Evolutionary conservation across 92 coral and sea anemone genomes (phyloP).

Genomic region (Paramuricea clavata): DNA sequence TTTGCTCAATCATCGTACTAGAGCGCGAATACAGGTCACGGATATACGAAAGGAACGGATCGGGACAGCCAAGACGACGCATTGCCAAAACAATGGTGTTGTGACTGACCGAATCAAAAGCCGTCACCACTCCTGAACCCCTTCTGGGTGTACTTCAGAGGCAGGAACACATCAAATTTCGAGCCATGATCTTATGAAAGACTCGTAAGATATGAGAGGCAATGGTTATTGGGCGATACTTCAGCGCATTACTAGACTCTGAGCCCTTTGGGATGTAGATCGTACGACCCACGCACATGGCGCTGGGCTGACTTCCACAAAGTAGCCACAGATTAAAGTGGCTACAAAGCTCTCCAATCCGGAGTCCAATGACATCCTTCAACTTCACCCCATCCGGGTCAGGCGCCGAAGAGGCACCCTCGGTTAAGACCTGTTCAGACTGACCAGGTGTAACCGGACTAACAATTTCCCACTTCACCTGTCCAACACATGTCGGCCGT

Average conservation of each 20-base stretch:
- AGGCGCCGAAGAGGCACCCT: neutral
- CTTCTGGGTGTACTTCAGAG: neutral
- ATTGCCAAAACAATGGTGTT: neutral
- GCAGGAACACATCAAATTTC: neutral
- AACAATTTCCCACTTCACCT: neutral
- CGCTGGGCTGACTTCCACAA: neutral
- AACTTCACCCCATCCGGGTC: slow-evolving; percentile 36
- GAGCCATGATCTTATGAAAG: slow-evolving; percentile 34
- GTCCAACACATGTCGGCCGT: neutral
- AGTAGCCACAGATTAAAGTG: slow-evolving; percentile 44
- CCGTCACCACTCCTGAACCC: slow-evolving; percentile 40
- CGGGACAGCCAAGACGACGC: slow-evolving; percentile 3
- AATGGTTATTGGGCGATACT: slow-evolving; percentile 45
- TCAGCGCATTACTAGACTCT: neutral
- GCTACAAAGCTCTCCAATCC: neutral
- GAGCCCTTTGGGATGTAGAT: neutral
- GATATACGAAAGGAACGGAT: slow-evolving; percentile 4
- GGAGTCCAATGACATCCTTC: neutral
- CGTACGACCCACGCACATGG: slow-evolving; percentile 13
- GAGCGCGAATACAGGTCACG: slow-evolving; percentile 8
- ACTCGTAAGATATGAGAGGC: slow-evolving; percentile 1
- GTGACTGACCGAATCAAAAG: slow-evolving; percentile 41
- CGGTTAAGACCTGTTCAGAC: neutral
- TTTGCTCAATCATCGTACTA: neutral
- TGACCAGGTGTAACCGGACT: neutral